Conservation (phyloP, 2,113 vertebrate species). For the Alethe castanea region DNA sequence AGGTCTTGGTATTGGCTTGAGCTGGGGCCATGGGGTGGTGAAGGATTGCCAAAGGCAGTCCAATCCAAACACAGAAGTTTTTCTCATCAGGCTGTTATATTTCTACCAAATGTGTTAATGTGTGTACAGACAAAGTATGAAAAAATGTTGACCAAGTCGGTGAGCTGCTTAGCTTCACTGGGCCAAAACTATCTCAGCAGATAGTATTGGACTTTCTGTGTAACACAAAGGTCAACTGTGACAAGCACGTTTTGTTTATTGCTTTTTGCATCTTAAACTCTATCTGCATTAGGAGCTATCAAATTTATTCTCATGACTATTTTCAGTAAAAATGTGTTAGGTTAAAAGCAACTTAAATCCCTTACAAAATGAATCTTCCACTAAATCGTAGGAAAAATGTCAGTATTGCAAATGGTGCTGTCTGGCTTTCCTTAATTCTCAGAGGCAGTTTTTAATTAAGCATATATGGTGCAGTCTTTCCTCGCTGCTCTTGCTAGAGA, state of each 20-base stretch:
- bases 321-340: not conserved
- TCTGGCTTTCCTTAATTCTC: not conserved
- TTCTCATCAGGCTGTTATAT: not conserved
- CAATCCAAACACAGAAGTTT: conserved; percentile 8
- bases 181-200: not conserved
- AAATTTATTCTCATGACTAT: not conserved
- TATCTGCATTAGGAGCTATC: not conserved
- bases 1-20: not conserved
- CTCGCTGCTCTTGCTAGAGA: not conserved
- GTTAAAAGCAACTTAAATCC: not conserved
- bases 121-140: not conserved
- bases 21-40: accelerated
- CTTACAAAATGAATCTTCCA: not conserved
- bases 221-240: not conserved
- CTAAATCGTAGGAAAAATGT: not conserved
- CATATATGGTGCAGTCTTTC: not conserved
- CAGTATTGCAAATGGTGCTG: not conserved
- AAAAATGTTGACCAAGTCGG: not conserved
- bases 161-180: not conserved
- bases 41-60: not conserved
- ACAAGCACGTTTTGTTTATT: not conserved
- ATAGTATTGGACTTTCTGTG: not conserved
- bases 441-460: not conserved
- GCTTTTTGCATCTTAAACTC: not conserved
- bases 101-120: conserved; percentile 5